Percentiles rank a stretch among this genome's conserved stretches.
phyloP scores from a whole-genome alignment of 2,113 vertebrate genomes.

The Vanacampus margaritifer region DNA sequence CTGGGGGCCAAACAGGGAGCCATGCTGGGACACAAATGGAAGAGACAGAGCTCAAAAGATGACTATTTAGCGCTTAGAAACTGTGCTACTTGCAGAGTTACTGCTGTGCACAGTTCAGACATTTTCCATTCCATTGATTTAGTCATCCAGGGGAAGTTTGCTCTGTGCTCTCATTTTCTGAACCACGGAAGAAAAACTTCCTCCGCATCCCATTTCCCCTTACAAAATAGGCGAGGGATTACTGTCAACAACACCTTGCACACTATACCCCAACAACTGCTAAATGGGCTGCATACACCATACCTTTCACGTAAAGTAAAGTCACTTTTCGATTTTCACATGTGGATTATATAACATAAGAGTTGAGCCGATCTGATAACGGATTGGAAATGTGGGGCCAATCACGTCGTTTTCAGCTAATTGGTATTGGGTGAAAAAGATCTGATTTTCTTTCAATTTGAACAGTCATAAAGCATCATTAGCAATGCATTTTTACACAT shows the following conservation, averaged over 20 bases:
- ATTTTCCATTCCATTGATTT: constrained; percentile 17
- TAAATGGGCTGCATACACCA: neutral
- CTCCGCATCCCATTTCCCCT: constrained; percentile 5
- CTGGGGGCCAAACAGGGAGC: constrained; percentile 13
- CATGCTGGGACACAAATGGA: constrained; percentile 23
- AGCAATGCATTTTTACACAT: neutral
- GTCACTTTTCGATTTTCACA: too few relatives aligned
- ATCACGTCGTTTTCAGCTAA: neutral
- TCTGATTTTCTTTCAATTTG: too few relatives aligned
- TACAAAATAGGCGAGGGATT: constrained; percentile 5
- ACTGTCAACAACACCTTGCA: constrained; percentile 2
- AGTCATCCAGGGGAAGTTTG: constrained; percentile 12
- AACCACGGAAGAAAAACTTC: neutral
- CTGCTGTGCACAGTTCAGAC: constrained; percentile 11
- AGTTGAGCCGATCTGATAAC: neutral
- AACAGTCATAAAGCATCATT: too few relatives aligned
- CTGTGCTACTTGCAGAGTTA: constrained; percentile 12
- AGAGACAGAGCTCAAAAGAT: constrained; percentile 21
- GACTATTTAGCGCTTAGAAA: constrained; percentile 12
- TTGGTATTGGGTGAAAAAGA: neutral
- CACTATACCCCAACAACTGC: constrained; percentile 2
- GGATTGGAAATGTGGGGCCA: neutral
- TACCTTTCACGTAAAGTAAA: neutral
- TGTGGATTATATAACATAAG: neutral
- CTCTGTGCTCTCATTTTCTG: neutral